phyloP scores from a whole-genome alignment of 1,140 invertebrate genomes.

The Semibalanus balanoides region DNA sequence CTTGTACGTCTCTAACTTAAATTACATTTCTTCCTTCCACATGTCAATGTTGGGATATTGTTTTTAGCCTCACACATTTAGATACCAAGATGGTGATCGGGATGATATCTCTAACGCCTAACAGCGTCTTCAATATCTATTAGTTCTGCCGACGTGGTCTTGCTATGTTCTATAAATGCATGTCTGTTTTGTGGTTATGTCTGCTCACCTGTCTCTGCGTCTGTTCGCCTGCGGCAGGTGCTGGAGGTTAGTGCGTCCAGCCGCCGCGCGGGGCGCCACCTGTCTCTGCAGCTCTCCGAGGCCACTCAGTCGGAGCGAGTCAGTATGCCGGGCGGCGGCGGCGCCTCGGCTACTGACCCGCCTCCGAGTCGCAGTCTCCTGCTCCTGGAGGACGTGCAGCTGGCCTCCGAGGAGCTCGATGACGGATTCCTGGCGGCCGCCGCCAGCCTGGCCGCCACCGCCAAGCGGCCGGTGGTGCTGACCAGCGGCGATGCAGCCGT shows the following conservation, averaged over 20 bases:
- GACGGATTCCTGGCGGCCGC: not conserved
- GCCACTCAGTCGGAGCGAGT: not conserved
- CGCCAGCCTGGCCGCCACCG: not conserved
- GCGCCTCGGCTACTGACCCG: too few species aligned
- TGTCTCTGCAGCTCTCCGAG: not conserved
- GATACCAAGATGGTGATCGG: too few species aligned
- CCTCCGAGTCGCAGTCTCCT: not conserved
- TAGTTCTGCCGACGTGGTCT: too few species aligned
- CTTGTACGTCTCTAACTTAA: too few species aligned
- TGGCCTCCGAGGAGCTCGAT: not conserved
- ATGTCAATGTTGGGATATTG: too few species aligned
- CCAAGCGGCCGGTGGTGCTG: not conserved
- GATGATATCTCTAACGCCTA: too few species aligned
- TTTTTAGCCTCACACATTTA: too few species aligned
- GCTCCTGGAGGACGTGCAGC: not conserved
- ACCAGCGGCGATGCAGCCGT: not conserved
- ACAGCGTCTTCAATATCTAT: too few species aligned
- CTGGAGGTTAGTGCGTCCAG: not conserved
- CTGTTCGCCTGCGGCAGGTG: not conserved
- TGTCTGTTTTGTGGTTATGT: too few species aligned
- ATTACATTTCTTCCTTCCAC: too few species aligned
- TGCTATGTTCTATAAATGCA: too few species aligned
- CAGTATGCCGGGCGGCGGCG: not conserved
- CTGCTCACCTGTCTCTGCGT: slow-evolving; percentile 10
- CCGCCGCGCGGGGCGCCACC: not conserved